Conservation (phyloP, 2,888 invertebrate species). For the Athalia cordata region DNA sequence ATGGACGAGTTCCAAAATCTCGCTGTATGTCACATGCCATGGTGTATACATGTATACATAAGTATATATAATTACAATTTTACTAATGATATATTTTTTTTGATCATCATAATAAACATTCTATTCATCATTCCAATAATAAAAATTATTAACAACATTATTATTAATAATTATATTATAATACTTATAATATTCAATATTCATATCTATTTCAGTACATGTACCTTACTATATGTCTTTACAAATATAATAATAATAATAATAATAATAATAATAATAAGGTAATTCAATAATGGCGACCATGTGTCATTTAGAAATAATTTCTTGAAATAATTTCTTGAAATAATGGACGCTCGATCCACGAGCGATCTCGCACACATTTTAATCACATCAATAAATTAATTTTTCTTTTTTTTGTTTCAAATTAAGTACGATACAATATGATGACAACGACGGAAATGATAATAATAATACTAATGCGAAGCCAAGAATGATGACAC, state of each 20-base stretch:
- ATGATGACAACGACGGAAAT: no score
- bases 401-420: no score
- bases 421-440: no score
- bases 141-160: constrained; percentile 53
- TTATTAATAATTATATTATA: constrained; percentile 62
- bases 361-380: constrained; percentile 61
- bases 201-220: no score
- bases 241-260: constrained; percentile 62
- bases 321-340: constrained; percentile 67
- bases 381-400: constrained; percentile 45
- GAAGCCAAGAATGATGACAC: no score
- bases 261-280: constrained; percentile 59
- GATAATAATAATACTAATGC: no score
- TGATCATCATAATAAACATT: constrained; percentile 52
- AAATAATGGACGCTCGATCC: constrained; percentile 66
- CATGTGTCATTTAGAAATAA: constrained; percentile 59
- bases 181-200: constrained; percentile 50
- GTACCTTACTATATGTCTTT: constrained; percentile 49
- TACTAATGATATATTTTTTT: constrained; percentile 54
- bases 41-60: constrained; percentile 47
- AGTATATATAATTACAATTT: constrained; percentile 47
- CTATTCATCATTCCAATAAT: constrained; percentile 56
- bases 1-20: no score
- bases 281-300: constrained; percentile 52
- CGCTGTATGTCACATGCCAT: neutral